Evolutionary conservation across 2,888 invertebrate species (phyloP).

Genomic region (Agrotis exclamationis): DNA sequence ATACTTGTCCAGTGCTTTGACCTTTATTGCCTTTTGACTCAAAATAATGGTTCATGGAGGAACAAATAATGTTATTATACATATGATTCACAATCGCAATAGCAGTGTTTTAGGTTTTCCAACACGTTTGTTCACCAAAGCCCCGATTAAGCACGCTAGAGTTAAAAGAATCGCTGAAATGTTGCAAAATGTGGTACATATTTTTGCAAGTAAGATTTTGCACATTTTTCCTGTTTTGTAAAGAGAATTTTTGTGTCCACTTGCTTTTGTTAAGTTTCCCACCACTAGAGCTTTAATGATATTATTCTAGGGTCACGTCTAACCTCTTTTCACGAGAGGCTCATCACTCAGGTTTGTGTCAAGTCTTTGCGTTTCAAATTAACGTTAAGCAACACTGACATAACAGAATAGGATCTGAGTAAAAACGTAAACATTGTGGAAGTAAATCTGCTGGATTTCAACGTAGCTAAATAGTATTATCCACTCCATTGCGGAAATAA

Average conservation of each 20-base stretch:
- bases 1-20: slow-evolving; percentile 24
- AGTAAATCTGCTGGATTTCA: background rate
- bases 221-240: slow-evolving; percentile 32
- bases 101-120: slow-evolving; percentile 41
- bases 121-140: slow-evolving; percentile 45
- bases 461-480: background rate
- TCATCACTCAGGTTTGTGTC: slow-evolving; percentile 27
- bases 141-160: slow-evolving; percentile 45
- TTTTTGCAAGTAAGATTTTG: slow-evolving; percentile 25
- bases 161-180: slow-evolving; percentile 17
- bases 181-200: slow-evolving; percentile 10
- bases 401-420: background rate
- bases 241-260: slow-evolving; percentile 38
- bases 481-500: no score
- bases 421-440: background rate
- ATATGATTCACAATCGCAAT: slow-evolving; percentile 50
- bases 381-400: slow-evolving; percentile 17
- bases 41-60: slow-evolving; percentile 12
- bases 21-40: slow-evolving; percentile 1
- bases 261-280: slow-evolving; percentile 43
- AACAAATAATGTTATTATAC: slow-evolving; percentile 52
- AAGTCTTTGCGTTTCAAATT: slow-evolving; percentile 10
- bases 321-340: slow-evolving; percentile 34
- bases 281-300: slow-evolving; percentile 34
- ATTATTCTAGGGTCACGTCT: slow-evolving; percentile 52